Base-by-base conservation (phyloP, 2,888 invertebrate genomes). In the Noctua janthina region DNA sequence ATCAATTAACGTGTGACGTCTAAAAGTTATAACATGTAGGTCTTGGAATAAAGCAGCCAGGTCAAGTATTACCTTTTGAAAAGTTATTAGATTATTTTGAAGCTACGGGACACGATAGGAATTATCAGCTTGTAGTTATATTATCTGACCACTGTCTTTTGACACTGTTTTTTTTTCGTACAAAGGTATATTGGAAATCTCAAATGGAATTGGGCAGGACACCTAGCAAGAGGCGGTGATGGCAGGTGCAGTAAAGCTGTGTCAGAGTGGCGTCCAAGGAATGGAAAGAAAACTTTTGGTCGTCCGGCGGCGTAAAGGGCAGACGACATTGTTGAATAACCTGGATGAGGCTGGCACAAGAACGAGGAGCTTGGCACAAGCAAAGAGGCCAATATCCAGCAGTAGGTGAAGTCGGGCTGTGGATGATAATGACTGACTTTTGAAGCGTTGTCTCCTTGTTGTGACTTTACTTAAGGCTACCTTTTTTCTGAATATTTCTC, bases 1-100 rank as follows among this genome's bases (percentile, higher is more conserved):
- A 76, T 39, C 75, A 82, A 88, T 82, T 84, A 83, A 80, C 70
- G n/a, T 75, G 23, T 77, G 64, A 70, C 49, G 39, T 15, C 64
- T 76, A 49, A 56, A 75, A 77, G 46, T 78, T 71, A 59, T 13
- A 62, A 75, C 39, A n/a, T 54, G 8, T 49, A 56, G 29, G 8
- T 73, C 8, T 1, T 49, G 17, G 39, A 66, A 66, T 46, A 54
- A 66, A 11, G 56, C 8, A 20, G 13, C 2, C 6, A 29, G 29
- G 8, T n/a, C 17, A 4, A 15, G 8, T 5, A 39, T n/a, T 13
- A 15, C 54, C n/a, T 72, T 11, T n/a, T 29, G 17, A 17, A 51
- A 77, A 51, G 29, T 29, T 43, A 17, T 77, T 8, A 43, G 6
- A 43, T 67, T 15, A 15, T 43, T 67, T 43, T 6, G 6, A 23